Evolutionary conservation across 2,888 invertebrate species (phyloP).

Genomic region (Hedya salicella): DNA sequence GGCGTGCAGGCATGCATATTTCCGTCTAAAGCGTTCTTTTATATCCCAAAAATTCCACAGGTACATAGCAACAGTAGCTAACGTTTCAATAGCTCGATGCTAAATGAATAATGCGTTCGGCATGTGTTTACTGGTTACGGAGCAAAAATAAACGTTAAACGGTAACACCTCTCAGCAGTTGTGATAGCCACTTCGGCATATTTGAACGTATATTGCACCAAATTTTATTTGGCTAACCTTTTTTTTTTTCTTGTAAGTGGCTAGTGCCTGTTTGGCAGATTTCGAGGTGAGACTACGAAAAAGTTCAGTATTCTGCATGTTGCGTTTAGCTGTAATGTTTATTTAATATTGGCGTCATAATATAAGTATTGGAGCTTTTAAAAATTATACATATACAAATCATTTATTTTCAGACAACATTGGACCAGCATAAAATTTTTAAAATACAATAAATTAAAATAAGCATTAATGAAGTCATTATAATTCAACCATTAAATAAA

Average conservation of each 20-base stretch:
- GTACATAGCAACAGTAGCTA: conserved; percentile 30
- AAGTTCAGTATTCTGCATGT: background rate
- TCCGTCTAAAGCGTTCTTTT: conserved; percentile 4
- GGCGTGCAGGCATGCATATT: background rate
- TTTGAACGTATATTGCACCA: conserved; percentile 63
- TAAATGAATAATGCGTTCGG: conserved; percentile 58
- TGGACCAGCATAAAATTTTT: too few relatives aligned
- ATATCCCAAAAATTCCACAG: conserved; percentile 26
- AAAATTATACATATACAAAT: too few relatives aligned
- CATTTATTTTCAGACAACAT: too few relatives aligned
- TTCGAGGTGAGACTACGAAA: conserved; percentile 21
- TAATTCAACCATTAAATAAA: too few relatives aligned
- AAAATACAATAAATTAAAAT: too few relatives aligned
- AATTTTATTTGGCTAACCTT: conserved; percentile 42
- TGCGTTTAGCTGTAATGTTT: background rate
- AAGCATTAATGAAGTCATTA: too few relatives aligned
- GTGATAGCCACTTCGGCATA: conserved; percentile 62
- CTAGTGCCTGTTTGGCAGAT: conserved; percentile 8
- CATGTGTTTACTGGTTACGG: conserved; percentile 59
- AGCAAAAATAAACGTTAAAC: conserved; percentile 75
- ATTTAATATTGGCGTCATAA: too few relatives aligned
- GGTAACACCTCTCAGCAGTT: conserved; percentile 72
- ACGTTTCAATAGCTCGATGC: conserved; percentile 37
- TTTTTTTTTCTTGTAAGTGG: conserved; percentile 17
- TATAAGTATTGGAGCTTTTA: too few relatives aligned